These are phyloP conservation scores for Drosophila oshimai DNA, from an alignment of 1,140 invertebrate species.

Conservation along the genomic window DNA sequence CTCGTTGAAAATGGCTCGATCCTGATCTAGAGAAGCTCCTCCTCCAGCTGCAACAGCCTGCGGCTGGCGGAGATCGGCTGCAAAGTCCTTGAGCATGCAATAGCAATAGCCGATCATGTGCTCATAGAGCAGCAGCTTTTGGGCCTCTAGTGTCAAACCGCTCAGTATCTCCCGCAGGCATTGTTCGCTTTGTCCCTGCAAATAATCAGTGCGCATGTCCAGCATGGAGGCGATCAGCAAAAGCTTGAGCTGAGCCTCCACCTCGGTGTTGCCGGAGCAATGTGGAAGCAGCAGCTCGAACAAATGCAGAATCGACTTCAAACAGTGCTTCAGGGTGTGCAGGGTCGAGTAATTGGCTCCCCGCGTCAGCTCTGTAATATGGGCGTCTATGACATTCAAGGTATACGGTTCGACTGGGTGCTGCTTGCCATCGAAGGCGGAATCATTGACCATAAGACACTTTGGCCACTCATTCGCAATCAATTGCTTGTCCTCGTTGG, in stretches of 20 bases:
- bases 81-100: conserved; percentile 86
- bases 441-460: conserved; percentile 64
- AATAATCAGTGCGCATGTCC: conserved; percentile 89
- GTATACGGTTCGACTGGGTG: conserved; percentile 78
- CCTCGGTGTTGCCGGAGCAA: conserved; percentile 31
- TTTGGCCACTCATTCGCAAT: conserved; percentile 79
- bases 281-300: conserved; percentile 73
- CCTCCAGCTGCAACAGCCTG: background rate
- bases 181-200: conserved; percentile 86
- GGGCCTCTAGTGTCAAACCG: conserved; percentile 84
- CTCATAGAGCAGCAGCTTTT: conserved; percentile 86
- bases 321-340: conserved; percentile 75
- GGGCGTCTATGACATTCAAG: conserved; percentile 73
- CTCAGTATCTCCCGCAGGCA: conserved; percentile 87
- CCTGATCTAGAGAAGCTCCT: conserved; percentile 14
- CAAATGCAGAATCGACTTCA: conserved; percentile 70
- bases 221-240: conserved; percentile 89
- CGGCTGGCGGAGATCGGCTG: conserved; percentile 58
- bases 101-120: conserved; percentile 88
- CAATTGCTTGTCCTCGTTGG: conserved; percentile 78
- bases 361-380: conserved; percentile 68
- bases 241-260: conserved; percentile 77
- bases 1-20: conserved; percentile 66
- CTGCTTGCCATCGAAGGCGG: conserved; percentile 60
- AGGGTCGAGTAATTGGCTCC: conserved; percentile 61